phyloP scores from a whole-genome alignment of 2,888 invertebrate genomes.

The Melanchra persicariae region DNA sequence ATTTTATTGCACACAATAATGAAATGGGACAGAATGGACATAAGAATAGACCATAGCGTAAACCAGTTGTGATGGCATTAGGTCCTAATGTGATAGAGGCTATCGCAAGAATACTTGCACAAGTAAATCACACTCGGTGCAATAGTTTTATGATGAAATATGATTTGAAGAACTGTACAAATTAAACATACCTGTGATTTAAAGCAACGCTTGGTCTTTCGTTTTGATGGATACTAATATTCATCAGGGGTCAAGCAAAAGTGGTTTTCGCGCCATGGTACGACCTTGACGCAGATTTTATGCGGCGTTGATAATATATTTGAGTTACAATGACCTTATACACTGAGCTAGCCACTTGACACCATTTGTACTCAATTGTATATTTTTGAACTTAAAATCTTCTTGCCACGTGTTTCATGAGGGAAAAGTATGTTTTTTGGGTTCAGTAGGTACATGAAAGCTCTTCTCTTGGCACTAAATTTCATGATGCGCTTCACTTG shows the following conservation, averaged over 20 bases:
- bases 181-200: constrained; percentile 33
- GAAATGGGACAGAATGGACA: no score
- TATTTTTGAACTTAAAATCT: not conserved
- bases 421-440: not conserved
- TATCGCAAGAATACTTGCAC: constrained; percentile 45
- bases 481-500: no score
- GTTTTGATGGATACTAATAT: constrained; percentile 36
- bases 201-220: constrained; percentile 39
- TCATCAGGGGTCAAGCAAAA: constrained; percentile 46
- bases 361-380: constrained; percentile 30
- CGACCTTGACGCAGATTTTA: constrained; percentile 49
- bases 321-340: constrained; percentile 55
- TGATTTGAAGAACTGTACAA: constrained; percentile 49
- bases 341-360: constrained; percentile 35
- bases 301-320: constrained; percentile 36
- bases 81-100: constrained; percentile 1
- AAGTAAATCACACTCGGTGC: constrained; percentile 51
- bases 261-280: constrained; percentile 41
- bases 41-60: not conserved
- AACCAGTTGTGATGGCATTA: constrained; percentile 4
- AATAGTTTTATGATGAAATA: constrained; percentile 49
- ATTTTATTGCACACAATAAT: no score
- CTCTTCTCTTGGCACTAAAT: no score
- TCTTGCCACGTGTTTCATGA: not conserved
- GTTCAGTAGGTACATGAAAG: no score